Evolutionary conservation across 2,888 invertebrate genomes (phyloP).

Genomic region (Glyphotaelius pellucidus): DNA sequence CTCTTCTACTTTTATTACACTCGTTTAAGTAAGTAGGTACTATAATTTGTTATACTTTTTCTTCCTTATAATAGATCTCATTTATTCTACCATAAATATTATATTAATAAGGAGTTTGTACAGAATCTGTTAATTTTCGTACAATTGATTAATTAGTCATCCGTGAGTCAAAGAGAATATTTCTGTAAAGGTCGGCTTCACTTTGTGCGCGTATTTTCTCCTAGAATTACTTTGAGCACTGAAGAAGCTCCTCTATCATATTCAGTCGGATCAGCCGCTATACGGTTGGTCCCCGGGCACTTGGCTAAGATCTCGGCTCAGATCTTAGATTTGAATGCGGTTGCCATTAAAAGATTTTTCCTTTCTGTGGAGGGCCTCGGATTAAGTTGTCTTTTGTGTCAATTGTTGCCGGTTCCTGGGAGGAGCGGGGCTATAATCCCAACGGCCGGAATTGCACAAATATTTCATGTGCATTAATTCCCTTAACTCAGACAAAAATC

Average conservation of each 20-base stretch:
- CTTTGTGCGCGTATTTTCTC: background rate
- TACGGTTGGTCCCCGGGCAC: constrained; percentile 7
- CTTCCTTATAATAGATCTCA: background rate
- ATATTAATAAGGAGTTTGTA: background rate
- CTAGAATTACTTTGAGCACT: constrained; percentile 39
- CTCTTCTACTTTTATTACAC: background rate
- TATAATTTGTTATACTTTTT: background rate
- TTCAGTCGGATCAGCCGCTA: background rate
- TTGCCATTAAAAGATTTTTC: background rate
- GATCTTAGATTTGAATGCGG: background rate
- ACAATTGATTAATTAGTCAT: constrained; percentile 11
- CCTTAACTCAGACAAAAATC: constrained; percentile 65
- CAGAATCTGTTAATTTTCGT: background rate
- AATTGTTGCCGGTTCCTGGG: background rate
- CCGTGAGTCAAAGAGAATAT: constrained; percentile 20
- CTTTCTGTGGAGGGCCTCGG: background rate
- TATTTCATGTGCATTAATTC: constrained; percentile 64
- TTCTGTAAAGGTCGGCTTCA: constrained; percentile 14
- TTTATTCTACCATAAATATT: background rate
- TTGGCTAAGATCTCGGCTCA: background rate
- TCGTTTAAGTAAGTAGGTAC: too few species aligned
- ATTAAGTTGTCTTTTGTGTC: background rate
- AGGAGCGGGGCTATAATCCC: constrained; percentile 61
- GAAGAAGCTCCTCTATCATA: constrained; percentile 6
- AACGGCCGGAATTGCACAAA: constrained; percentile 58